phyloP scores from a whole-genome alignment of 2,797 vertebrate species.

The Chrysocyon brachyurus region DNA sequence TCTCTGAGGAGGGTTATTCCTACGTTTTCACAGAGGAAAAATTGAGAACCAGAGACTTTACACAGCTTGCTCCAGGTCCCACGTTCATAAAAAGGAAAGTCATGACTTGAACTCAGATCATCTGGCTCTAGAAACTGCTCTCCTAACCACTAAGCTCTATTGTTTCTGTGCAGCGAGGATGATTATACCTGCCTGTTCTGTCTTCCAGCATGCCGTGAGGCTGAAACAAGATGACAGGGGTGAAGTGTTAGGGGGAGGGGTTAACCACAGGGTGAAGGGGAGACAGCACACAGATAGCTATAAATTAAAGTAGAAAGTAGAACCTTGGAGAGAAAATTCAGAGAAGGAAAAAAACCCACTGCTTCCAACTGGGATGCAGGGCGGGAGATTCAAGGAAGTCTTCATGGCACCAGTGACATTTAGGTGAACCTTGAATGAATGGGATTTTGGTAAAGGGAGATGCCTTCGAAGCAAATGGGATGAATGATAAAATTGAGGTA shows the following conservation, averaged over 20 bases:
- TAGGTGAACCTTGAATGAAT: background rate
- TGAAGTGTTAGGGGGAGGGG: background rate
- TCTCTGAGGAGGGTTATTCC: background rate
- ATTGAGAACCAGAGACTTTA: background rate
- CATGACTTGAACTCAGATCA: background rate
- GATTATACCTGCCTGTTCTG: background rate
- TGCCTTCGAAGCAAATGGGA: background rate
- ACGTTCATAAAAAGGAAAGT: background rate
- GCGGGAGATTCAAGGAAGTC: background rate
- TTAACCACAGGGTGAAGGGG: background rate
- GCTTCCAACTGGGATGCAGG: background rate
- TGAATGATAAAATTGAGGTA: background rate
- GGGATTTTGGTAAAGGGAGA: background rate
- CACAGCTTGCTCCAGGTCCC: background rate
- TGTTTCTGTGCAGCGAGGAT: background rate
- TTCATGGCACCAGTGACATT: background rate
- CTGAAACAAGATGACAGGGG: background rate
- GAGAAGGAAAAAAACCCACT: background rate
- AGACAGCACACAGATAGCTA: background rate
- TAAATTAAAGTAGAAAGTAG: constrained; percentile 23
- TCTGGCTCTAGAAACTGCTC: background rate
- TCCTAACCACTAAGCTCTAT: background rate
- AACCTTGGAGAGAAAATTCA: background rate
- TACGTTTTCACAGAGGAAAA: background rate
- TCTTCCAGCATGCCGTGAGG: background rate